Conservation (phyloP, 1,140 invertebrate species). For the Chionoecetes opilio region DNA sequence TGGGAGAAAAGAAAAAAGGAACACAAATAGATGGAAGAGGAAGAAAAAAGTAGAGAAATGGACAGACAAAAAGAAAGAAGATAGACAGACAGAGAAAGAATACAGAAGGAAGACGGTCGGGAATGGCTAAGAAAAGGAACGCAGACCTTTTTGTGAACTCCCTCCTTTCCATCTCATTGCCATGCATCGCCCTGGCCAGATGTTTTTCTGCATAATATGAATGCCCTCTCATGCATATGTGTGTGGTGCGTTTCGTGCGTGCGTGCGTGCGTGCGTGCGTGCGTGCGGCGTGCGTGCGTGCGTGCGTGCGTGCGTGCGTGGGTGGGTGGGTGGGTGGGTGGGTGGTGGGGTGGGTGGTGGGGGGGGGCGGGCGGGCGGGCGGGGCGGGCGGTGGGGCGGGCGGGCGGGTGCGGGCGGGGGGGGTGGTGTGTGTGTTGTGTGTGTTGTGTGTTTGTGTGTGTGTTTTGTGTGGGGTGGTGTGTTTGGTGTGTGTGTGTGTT, state of each 20-base stretch:
- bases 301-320: no score
- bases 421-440: no score
- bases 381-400: no score
- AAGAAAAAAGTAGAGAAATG: background rate
- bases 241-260: background rate
- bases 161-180: conserved; percentile 1
- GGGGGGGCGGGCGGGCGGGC: no score
- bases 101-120: background rate
- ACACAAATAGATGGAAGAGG: background rate
- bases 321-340: no score
- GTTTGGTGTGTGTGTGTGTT: no score
- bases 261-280: background rate
- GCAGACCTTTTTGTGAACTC: background rate
- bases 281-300: background rate
- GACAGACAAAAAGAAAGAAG: background rate
- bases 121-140: background rate
- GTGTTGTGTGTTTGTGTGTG: no score
- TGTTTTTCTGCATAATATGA: background rate
- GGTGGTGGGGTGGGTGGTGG: no score
- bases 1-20: background rate
- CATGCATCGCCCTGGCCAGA: background rate
- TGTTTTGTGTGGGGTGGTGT: no score
- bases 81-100: background rate
- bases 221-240: background rate
- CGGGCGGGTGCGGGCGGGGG: no score